Conservation (phyloP, 2,113 vertebrate genomes). For the Arizona elegans region DNA sequence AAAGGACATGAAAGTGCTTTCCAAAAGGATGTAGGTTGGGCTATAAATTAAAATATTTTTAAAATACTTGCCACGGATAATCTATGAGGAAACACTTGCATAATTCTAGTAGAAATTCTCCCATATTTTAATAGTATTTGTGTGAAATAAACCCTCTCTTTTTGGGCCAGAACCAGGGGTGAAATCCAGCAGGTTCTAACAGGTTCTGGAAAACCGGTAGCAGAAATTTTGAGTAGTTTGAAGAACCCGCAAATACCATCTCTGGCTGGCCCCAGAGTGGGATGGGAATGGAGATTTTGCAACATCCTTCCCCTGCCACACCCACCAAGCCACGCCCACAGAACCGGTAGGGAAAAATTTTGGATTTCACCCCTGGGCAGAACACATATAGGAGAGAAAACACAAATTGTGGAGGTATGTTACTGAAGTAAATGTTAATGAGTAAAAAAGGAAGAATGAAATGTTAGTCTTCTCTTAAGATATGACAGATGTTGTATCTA, state of each 20-base stretch:
- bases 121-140: background rate
- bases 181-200: no score
- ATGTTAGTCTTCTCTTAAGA: background rate
- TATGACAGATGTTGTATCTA: background rate
- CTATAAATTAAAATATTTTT: background rate
- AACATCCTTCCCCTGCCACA: no score
- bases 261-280: no score
- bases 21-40: background rate
- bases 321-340: no score
- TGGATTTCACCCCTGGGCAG: background rate
- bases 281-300: no score
- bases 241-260: no score
- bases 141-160: background rate
- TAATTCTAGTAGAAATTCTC: background rate
- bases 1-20: background rate
- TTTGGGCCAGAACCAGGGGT: background rate
- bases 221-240: no score
- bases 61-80: background rate
- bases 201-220: no score
- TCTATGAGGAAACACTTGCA: background rate
- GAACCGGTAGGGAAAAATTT: no score
- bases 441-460: background rate
- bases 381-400: background rate
- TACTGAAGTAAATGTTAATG: background rate
- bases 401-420: background rate